Base-by-base conservation (phyloP, 1,140 invertebrate species). In the Dufourea novaeangliae region DNA sequence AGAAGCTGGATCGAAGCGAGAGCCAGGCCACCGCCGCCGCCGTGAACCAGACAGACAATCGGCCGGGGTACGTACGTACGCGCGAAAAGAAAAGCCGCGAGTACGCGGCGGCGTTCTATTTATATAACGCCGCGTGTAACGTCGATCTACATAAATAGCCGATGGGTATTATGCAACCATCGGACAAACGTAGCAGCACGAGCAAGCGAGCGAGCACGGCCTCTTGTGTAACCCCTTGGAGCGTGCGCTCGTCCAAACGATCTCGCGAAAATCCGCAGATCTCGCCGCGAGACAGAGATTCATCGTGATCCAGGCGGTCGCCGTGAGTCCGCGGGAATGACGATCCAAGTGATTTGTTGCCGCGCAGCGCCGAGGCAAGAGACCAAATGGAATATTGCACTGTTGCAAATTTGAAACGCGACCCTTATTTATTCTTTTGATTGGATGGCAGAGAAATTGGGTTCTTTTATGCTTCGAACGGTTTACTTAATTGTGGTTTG, bases 101-200 rank as follows among this genome's bases (percentile, higher is more conserved):
- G 52, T 39, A 37, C 34, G 46, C 17, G 20, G 50, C 54, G 57
- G 20, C 32, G 34, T 41, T 76, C 78, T 84, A 84, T 84, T 84
- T 82, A 82, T 79, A 64, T 74, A 82, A 82, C 61, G 37, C 66
- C n/a, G 73, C 54, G 68, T 70, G 62, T 74, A n/a, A 74, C 83
- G 64, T 52, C 44, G 72, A 79, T 82, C 76, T 54, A 66, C 76
- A 72, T 68, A 84, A 84, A 84, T 82, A 84, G 76, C 61, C 39
- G 46, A 25, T 20, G 25, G 68, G 50, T 50, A 70, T 84, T 84
- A 84, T 75, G 80, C 67, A 84, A 84, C 44, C 17, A 12, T 17
- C 50, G 52, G n/a, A 25, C 34, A 59, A 22, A 59, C 52, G 59
- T 10, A 12, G 59, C n/a, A 17, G 7, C 59, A n/a, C 59, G 59